A percentile compares a stretch with the other conserved stretches of the same genome.
Conservation (phyloP, 2,797 vertebrate genomes). For the Buceros bicornis region DNA sequence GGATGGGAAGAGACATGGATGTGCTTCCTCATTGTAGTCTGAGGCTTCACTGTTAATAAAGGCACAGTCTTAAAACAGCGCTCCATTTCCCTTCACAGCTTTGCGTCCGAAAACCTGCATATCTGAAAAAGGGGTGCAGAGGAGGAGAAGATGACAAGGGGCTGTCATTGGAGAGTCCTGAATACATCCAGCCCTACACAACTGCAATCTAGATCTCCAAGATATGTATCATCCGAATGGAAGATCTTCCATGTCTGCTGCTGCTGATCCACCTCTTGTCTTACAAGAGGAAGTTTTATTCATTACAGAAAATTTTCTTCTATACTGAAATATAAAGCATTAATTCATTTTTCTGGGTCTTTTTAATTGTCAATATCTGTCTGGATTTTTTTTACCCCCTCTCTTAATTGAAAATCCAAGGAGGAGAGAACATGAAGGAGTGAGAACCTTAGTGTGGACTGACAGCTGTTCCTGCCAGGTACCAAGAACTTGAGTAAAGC, state of each 20-base stretch:
- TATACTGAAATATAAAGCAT: slow-evolving; percentile 10
- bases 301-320: neutral
- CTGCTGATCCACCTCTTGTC: slow-evolving; percentile 8
- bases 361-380: neutral
- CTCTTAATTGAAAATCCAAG: neutral
- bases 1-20: neutral
- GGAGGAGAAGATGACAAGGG: slow-evolving; percentile 85
- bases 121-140: slow-evolving; percentile 83
- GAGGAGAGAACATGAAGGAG: neutral
- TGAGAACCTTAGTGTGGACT: neutral
- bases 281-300: neutral
- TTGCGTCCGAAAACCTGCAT: slow-evolving; percentile 97
- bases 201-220: neutral
- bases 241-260: neutral
- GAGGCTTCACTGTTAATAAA: neutral
- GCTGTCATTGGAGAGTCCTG: neutral
- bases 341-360: neutral
- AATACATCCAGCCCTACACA: neutral
- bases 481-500: neutral
- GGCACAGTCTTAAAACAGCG: neutral
- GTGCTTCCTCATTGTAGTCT: neutral
- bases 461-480: neutral
- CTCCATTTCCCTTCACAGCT: slow-evolving; percentile 78
- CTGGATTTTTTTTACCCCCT: rapidly evolving
- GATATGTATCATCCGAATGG: neutral